Conservation (phyloP, 2,888 invertebrate genomes). For the Pseudolycoriella hygida region DNA sequence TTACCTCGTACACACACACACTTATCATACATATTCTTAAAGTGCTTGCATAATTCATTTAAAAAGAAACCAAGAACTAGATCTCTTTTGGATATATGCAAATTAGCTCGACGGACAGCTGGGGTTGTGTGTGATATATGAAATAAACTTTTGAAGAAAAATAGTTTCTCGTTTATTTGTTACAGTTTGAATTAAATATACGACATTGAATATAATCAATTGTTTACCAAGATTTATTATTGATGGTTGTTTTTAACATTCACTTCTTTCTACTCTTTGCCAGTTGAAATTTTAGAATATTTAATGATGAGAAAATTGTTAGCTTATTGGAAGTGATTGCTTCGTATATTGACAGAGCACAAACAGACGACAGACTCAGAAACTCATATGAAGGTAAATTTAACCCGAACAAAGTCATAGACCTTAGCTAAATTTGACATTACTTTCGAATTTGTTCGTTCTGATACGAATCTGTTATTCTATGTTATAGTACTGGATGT, state of each 20-base stretch:
- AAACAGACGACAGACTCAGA: neutral
- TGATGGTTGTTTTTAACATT: neutral
- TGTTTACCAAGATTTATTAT: conserved; percentile 1
- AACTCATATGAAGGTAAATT: no score
- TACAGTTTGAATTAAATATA: no score
- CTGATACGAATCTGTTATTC: no score
- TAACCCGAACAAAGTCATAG: no score
- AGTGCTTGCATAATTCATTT: conserved; percentile 1
- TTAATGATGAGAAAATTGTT: neutral
- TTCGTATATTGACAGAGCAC: neutral
- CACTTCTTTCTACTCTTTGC: neutral
- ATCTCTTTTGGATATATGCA: conserved; percentile 1
- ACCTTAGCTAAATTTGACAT: no score
- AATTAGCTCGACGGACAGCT: neutral
- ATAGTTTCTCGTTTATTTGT: no score
- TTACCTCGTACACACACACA: no score
- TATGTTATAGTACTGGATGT: no score
- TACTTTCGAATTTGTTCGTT: no score
- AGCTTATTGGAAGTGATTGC: neutral
- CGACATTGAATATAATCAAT: neutral
- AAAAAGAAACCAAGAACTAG: conserved; percentile 1
- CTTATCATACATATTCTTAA: neutral
- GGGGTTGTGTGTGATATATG: neutral
- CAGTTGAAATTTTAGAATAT: neutral
- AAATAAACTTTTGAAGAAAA: no score